phyloP scores from a whole-genome alignment of 2,113 vertebrate species.

The Halichoerus grypus region DNA sequence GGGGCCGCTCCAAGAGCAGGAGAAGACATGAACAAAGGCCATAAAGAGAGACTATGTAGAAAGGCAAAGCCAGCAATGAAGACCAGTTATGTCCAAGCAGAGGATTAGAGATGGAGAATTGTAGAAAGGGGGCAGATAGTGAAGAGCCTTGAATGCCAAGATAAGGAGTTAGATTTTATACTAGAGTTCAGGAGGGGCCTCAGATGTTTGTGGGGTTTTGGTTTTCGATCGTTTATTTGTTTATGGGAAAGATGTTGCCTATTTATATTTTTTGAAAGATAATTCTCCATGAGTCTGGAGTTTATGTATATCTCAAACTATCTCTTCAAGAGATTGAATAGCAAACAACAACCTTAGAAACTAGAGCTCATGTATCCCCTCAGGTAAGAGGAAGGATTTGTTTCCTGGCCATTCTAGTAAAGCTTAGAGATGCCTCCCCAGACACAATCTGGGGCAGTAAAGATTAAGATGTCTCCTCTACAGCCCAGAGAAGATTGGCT shows the following conservation, averaged over 20 bases:
- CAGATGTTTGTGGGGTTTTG: neutral
- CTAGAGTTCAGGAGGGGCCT: neutral
- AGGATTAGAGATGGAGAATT: neutral
- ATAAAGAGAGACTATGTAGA: neutral
- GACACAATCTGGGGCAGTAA: neutral
- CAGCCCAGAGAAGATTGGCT: neutral
- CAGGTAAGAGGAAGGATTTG: neutral
- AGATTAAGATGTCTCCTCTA: neutral
- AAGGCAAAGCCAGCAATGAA: neutral
- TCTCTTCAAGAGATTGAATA: neutral
- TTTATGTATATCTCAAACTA: neutral
- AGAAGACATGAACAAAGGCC: neutral
- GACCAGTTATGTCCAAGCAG: neutral
- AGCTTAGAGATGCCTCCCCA: neutral
- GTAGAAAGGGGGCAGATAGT: neutral
- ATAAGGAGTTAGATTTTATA: neutral
- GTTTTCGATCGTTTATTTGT: neutral
- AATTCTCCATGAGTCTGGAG: neutral
- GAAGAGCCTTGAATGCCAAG: neutral
- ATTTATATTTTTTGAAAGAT: neutral
- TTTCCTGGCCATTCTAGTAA: neutral
- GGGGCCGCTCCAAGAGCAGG: neutral
- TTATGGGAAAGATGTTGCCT: conserved; percentile 4
- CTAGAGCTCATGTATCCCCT: neutral
- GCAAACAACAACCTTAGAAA: conserved; percentile 9